These are phyloP conservation scores for Stegodyphus dumicola DNA, from an alignment of 1,140 invertebrate genomes.

Conservation along the genomic window DNA sequence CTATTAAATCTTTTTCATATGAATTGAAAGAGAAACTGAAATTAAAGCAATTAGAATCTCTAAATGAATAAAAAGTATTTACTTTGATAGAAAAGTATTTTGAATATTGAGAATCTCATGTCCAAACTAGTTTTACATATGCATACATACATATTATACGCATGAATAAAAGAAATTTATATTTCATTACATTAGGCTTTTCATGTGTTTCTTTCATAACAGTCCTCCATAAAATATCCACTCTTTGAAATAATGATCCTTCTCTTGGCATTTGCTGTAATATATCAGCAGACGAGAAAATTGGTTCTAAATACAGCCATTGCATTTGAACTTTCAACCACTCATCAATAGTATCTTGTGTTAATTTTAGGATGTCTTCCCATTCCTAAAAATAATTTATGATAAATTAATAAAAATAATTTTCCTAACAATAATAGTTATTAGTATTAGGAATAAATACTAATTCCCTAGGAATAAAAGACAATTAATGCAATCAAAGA, in stretches of 20 bases:
- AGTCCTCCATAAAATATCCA: constrained; percentile 81
- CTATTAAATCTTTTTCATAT: too few relatives aligned
- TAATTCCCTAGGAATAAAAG: too few relatives aligned
- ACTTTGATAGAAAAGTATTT: too few relatives aligned
- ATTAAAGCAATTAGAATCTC: too few relatives aligned
- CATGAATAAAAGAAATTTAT: not conserved
- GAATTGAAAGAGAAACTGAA: too few relatives aligned
- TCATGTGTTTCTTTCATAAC: constrained; percentile 81
- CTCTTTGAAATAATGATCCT: constrained; percentile 79
- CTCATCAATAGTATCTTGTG: constrained; percentile 85
- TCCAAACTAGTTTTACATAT: too few relatives aligned
- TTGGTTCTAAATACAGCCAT: constrained; percentile 92
- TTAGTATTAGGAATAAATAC: too few relatives aligned
- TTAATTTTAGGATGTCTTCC: constrained; percentile 82
- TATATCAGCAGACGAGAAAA: constrained; percentile 94
- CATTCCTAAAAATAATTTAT: constrained; percentile 71
- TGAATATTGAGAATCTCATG: too few relatives aligned
- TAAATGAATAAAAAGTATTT: too few relatives aligned
- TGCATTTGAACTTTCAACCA: constrained; percentile 86
- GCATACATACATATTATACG: too few relatives aligned
- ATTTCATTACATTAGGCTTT: constrained; percentile 78
- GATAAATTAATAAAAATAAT: not conserved
- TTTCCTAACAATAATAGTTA: too few relatives aligned
- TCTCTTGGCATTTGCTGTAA: constrained; percentile 93
- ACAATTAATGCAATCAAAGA: too few relatives aligned